Conservation (phyloP, 2,113 vertebrate genomes). For the Corythaeola cristata region DNA sequence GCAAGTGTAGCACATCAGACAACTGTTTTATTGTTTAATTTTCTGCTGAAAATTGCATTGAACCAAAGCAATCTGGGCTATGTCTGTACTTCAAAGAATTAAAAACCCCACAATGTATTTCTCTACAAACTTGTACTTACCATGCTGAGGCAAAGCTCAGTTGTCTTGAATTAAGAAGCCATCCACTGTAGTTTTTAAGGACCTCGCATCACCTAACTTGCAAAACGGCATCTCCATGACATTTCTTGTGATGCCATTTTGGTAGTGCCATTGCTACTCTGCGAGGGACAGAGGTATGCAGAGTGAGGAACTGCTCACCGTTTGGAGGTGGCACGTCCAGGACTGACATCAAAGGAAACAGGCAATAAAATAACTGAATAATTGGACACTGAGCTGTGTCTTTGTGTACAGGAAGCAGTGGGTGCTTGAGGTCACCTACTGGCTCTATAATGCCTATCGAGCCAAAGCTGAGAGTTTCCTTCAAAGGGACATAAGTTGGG, state of each 20-base stretch:
- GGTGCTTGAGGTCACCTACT: neutral
- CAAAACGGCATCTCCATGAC: neutral
- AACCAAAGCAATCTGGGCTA: neutral
- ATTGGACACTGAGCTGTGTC: neutral
- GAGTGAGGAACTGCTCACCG: neutral
- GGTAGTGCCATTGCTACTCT: neutral
- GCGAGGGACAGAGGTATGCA: neutral
- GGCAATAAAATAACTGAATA: neutral
- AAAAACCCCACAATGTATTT: neutral
- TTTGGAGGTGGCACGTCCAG: neutral
- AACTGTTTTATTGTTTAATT: conserved; percentile 9
- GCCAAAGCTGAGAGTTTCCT: neutral
- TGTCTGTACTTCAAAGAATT: neutral
- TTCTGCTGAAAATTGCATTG: neutral
- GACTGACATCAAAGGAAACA: neutral
- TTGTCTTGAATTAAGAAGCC: neutral
- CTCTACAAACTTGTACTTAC: neutral
- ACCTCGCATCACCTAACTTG: neutral
- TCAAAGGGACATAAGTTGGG: neutral
- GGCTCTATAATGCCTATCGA: neutral
- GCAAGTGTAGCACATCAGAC: conserved; percentile 57
- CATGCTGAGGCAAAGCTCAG: neutral
- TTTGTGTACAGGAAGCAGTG: neutral
- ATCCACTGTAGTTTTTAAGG: neutral
- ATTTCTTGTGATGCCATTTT: neutral